Conservation (phyloP, 2,888 invertebrate genomes). For the Megalurothrips usitatus region DNA sequence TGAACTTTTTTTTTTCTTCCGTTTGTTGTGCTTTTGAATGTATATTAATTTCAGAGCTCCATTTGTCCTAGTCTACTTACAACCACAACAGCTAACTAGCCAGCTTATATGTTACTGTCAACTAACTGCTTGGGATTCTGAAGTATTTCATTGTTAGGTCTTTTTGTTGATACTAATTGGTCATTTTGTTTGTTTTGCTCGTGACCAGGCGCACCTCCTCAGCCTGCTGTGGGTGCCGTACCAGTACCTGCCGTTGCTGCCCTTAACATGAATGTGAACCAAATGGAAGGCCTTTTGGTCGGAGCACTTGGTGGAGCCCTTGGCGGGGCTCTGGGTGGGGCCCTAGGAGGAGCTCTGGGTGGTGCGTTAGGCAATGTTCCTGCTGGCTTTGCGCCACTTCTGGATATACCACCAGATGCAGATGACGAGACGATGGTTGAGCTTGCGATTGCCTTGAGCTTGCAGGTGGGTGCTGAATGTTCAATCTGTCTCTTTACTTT, state of each 20-base stretch:
- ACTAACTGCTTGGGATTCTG: neutral
- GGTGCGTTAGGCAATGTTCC: constrained; percentile 43
- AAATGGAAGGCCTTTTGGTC: constrained; percentile 48
- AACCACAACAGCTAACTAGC: no score
- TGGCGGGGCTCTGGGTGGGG: constrained; percentile 48
- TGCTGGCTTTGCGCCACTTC: constrained; percentile 68
- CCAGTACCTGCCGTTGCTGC: constrained; percentile 18
- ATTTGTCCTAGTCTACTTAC: no score
- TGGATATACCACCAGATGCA: constrained; percentile 89
- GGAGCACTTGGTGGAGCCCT: constrained; percentile 34
- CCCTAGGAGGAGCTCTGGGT: constrained; percentile 47
- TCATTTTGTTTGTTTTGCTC: neutral
- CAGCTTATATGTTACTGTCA: no score
- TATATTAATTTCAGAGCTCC: no score
- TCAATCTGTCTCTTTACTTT: neutral
- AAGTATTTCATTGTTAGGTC: neutral
- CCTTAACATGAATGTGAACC: constrained; percentile 40
- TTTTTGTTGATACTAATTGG: neutral
- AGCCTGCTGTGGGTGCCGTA: neutral
- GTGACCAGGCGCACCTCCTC: neutral
- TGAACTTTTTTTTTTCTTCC: no score
- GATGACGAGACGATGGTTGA: constrained; percentile 97
- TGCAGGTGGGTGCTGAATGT: constrained; percentile 54
- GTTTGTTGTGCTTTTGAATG: no score
- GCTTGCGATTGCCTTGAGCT: constrained; percentile 88